Base-by-base conservation (phyloP, 2,797 vertebrate species). In the Takifugu ocellatus region DNA sequence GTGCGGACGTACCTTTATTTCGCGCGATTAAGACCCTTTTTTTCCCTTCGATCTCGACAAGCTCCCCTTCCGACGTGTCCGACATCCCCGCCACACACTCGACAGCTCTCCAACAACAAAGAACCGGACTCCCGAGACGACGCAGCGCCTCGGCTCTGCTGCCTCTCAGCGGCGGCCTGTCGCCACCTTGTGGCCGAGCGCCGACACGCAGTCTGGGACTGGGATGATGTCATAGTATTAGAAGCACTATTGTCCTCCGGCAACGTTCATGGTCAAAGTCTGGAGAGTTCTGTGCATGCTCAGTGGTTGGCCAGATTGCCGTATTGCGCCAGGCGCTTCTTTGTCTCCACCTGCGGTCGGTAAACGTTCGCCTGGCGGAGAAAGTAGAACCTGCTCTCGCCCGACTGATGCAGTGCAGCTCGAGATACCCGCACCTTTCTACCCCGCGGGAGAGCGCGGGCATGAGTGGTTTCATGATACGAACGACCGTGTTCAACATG, bases 211-310 rank as follows among this genome's bases (percentile, higher is more conserved):
- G 43, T 0, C 51, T 1, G 46, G 36, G 24, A 26, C 54, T n/a
- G 25, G 50, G 75, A 87, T 88, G 88, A 89, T 87, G 84, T 90
- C 86, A 89, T 89, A 56, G 62, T 82, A 83, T 84, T 51, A 46
- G 65, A 78, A 70, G 77, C 70, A 72, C 79, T 68, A 80, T 86
- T 87, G 84, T 88, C 80, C 82, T 85, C 71, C 12, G 70, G 77
- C 78, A 78, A 29, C 26, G 83, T 73, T 83, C 79, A 61, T 74
- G 70, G 84, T 78, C 77, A 65, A 58, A 75, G 78, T 81, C 71
- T 81, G 75, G 73, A 78, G 44, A 46, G 44, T 77, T 85, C 68
- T 68, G 82, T 83, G 78, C 82, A 79, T 85, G 84, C 82, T 84
- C 85, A 84, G 83, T 84, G 55, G 71, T 69, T 50, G 54, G 29